Base-by-base conservation (phyloP, 2,797 vertebrate genomes). In the Gallirallus australis region DNA sequence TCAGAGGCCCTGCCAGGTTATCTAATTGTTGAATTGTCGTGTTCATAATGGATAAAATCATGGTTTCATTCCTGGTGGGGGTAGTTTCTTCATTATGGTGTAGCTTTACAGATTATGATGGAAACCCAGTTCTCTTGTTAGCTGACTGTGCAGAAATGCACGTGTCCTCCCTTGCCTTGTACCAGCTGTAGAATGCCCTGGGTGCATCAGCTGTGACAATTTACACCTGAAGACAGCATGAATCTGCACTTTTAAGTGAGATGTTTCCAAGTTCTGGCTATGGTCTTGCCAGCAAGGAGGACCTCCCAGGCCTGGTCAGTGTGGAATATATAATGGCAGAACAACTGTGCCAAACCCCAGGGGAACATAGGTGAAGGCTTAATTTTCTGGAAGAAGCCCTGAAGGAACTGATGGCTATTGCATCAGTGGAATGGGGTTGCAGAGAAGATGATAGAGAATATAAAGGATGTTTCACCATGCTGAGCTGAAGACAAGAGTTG, bases 381-480 rank as follows among this genome's bases (percentile, higher is more conserved):
- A 42, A 61, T 60, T 47, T 79, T 45, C 8, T 65, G 59, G 59
- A 84, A 48, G 35, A 79, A 77, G 28, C 27, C 40, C 33, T 33
- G 42, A 20, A 50, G 70, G 47, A 86, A 23, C 8, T 28, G 39
- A 7, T 60, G 19, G 23, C 7, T 69, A 28, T 21, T 45, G 37
- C 60, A 40, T 77, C 12, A n/a, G 14, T 45, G 30, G 23, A 61
- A 27, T 16, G 15, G 15, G 9, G 27, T 8, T 61, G 12, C 25
- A 64, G 30, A 64, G 73, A 42, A 40, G 39, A 21, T 78, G 9
- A 10, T 9, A n/a, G 54, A 13, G 56, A 19, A 14, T 10, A 11
- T 19, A 4, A 65, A 27, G 25, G 28, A 20, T n/a, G 27, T 66
- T 42, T 7, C 21, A 1, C 15, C 35, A 0, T 9, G 4, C 31